These are phyloP conservation scores for Oenanthe oenanthe DNA, from an alignment of 2,113 vertebrate genomes.

Conservation along the genomic window DNA sequence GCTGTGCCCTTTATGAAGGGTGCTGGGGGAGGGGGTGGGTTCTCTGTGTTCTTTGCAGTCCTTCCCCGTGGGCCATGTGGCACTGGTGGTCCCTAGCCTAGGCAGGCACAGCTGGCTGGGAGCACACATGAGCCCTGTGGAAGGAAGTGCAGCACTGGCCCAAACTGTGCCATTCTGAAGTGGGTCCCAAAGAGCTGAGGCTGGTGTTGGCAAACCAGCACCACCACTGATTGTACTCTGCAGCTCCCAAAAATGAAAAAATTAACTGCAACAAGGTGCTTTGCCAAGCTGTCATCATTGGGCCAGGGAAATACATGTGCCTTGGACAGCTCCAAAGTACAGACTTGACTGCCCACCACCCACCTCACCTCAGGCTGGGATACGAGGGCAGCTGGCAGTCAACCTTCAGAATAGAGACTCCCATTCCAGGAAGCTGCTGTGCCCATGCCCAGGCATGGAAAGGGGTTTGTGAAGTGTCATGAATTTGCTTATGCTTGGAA, in stretches of 20 bases:
- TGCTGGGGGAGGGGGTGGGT: neutral
- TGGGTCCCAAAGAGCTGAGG: neutral
- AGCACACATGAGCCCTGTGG: neutral
- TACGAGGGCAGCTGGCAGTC: neutral
- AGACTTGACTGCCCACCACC: neutral
- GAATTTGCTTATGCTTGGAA: neutral
- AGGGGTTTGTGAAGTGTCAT: fast-evolving
- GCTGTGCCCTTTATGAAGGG: neutral
- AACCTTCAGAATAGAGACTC: neutral
- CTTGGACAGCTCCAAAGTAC: fast-evolving
- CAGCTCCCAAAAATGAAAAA: neutral
- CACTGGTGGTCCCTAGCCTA: neutral
- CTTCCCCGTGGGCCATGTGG: fast-evolving
- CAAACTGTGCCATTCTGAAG: neutral
- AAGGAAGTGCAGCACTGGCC: neutral
- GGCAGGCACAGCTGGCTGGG: neutral
- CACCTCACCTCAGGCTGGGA: neutral
- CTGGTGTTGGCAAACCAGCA: neutral
- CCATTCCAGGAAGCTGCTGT: neutral
- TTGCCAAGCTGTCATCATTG: neutral
- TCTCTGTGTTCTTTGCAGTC: neutral
- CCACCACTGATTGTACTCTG: neutral
- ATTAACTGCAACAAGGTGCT: neutral
- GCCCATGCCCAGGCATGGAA: neutral
- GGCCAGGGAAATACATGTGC: neutral